Base-by-base conservation (phyloP, 2,113 vertebrate species). In the Hippocampus abdominalis region DNA sequence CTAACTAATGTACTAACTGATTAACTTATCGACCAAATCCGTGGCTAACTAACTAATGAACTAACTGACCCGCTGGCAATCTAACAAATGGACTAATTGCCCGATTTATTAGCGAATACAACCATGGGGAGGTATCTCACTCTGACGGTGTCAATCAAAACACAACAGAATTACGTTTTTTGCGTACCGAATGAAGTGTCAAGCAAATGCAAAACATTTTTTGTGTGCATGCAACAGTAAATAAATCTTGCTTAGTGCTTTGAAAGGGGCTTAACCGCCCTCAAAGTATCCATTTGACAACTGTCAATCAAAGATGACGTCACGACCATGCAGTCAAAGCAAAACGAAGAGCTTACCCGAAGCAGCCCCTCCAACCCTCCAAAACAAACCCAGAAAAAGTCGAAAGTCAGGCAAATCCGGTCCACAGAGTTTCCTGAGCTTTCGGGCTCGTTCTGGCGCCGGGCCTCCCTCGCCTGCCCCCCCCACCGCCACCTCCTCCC, bases 371-470 rank as follows among this genome's bases (percentile, higher is more conserved):
- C 10, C 21, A n/a, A 9, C 21, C 56, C 56, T 4, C 54, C 56
- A 23, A 64, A 29, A 2, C 11, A 64, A 44, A 23, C 62, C 11
- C 39, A 42, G 21, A 64, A 42, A 21, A 62, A 62, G 3, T 42
- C 10, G 6, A 40, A 57, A 25, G 54, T 60, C 57, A 44, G 62
- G 62, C 39, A 42, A 39, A 39, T 44, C 40, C 62, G 42, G n/a
- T 64, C 63, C 63, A 64, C n/a, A 25, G 23, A 15, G 63, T 46
- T 64, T 23, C 61, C 61, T 64, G 21, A 64, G 61, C 36, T 39
- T 64, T 42, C 21, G 36, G 62, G 21, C 27, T 64, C 39, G 27
- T 44, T 64, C 15, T 46, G 40, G 21, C 39, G 62, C 60, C 13
- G 62, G 27, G 40, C 63, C 40, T 42, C 63, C 42, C n/a, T 3